Evolutionary conservation across 2,113 vertebrate species (phyloP).

Genomic region (Cheirogaleus medius): DNA sequence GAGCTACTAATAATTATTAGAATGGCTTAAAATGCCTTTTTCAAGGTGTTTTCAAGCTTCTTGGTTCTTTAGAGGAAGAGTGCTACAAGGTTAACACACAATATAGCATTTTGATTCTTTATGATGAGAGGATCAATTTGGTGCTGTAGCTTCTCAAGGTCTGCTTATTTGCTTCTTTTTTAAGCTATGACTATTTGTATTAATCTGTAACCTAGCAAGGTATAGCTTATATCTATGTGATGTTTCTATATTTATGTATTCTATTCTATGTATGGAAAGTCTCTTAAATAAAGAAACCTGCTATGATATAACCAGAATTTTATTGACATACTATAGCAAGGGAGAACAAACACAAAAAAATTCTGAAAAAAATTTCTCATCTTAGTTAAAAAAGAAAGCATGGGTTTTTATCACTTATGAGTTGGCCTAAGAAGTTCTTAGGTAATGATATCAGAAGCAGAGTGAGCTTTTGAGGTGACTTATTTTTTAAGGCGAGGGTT

Average conservation of each 20-base stretch:
- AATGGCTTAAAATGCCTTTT: slow-evolving; percentile 14
- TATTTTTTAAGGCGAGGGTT: neutral
- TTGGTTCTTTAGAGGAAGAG: neutral
- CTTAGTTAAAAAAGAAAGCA: neutral
- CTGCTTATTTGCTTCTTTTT: slow-evolving; percentile 35
- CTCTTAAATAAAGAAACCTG: neutral
- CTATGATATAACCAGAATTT: neutral
- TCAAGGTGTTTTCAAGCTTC: neutral
- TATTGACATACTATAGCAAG: neutral
- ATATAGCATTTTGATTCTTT: neutral
- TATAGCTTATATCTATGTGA: neutral
- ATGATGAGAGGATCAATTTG: neutral
- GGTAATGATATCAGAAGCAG: neutral
- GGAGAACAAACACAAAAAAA: neutral
- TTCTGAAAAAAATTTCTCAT: neutral
- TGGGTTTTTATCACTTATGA: neutral
- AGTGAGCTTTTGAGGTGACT: neutral
- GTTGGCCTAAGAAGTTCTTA: neutral
- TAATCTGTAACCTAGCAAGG: neutral
- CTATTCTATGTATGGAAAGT: neutral
- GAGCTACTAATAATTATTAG: neutral
- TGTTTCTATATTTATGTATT: neutral
- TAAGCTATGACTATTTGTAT: neutral
- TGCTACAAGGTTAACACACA: neutral
- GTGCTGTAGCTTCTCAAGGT: neutral